Base-by-base conservation (phyloP, 2,888 invertebrate genomes). In the Synergus japonicus region DNA sequence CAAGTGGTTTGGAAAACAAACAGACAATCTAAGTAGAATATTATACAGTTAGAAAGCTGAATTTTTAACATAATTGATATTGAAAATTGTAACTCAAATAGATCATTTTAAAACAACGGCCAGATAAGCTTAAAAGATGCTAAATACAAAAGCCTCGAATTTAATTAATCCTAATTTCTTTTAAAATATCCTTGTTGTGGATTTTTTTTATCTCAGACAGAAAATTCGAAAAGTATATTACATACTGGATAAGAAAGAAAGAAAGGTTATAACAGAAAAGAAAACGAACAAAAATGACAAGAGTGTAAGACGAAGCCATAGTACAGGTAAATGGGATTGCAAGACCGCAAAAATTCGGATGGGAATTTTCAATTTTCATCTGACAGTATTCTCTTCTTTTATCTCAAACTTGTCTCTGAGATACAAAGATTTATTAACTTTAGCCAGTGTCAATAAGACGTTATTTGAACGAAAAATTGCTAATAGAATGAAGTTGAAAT, bases 261-360 rank as follows among this genome's bases (percentile, higher is more conserved):
- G 22, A 73, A 15, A 29, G 73, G 8, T 73, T 49, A 54, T 54
- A 73, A 49, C 13, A 69, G 10, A 69, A 54, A 15, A 73, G 67
- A 73, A 69, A 43, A 18, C 18, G 18, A 69, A 15, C 29, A 49
- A 69, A 46, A 69, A 15, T 13, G 3, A 29, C 10, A 54, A 15
- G n/a, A 54, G 49, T 73, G 73, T 37, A 37, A n/a, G 12, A 60
- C 54, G 76, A 58, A 58, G 37, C 63, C 44, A 46, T 49, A 65
- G 37, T 77, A 37, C 29, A 37, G 22, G 66, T 46, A 64, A 46
- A 49, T 41, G 49, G 13, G 46, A 77, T 66, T 77, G 64, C 77
- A 77, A 77, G 78, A 54, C 77, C 77, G 54, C 78, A 82, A 82
- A 82, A 82, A 79, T 77, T 82, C 80, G 22, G 64, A 22, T 60